phyloP scores from a whole-genome alignment of 1,140 invertebrate species.

The Leptinotarsa defecta region DNA sequence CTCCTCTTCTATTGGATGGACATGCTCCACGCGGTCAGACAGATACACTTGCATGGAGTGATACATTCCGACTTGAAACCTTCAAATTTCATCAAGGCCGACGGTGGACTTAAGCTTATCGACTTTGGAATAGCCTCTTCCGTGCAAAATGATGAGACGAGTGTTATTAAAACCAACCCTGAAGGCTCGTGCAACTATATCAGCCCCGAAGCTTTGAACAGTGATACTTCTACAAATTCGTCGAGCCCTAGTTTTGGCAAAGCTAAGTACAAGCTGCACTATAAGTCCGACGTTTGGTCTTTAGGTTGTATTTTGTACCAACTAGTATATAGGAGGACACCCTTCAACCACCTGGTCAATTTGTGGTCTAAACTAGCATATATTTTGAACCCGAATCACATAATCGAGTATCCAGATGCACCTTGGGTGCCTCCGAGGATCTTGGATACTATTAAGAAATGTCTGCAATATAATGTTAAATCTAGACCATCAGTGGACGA shows the following conservation, averaged over 20 bases:
- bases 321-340: conserved; percentile 87
- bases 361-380: conserved; percentile 78
- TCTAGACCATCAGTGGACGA: conserved; percentile 73
- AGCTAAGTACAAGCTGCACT: conserved; percentile 70
- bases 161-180: conserved; percentile 79
- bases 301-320: conserved; percentile 96
- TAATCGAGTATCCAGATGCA: conserved; percentile 73
- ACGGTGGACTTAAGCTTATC: conserved; percentile 89
- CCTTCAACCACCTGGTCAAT: conserved; percentile 84
- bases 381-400: conserved; percentile 76
- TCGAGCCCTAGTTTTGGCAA: conserved; percentile 57
- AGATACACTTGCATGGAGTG: conserved; percentile 89
- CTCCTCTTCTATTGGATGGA: conserved; percentile 91
- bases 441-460: conserved; percentile 67
- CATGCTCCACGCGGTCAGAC: conserved; percentile 89
- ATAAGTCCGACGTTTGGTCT: conserved; percentile 96
- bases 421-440: conserved; percentile 58
- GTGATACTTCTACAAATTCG: conserved; percentile 58
- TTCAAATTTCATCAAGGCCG: conserved; percentile 92
- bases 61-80: conserved; percentile 97
- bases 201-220: conserved; percentile 88
- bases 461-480: conserved; percentile 73
- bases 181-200: conserved; percentile 95
- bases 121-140: conserved; percentile 98
- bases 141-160: conserved; percentile 87